Evolutionary conservation across 2,113 vertebrate genomes (phyloP).

Genomic region (Calidris pugnax): DNA sequence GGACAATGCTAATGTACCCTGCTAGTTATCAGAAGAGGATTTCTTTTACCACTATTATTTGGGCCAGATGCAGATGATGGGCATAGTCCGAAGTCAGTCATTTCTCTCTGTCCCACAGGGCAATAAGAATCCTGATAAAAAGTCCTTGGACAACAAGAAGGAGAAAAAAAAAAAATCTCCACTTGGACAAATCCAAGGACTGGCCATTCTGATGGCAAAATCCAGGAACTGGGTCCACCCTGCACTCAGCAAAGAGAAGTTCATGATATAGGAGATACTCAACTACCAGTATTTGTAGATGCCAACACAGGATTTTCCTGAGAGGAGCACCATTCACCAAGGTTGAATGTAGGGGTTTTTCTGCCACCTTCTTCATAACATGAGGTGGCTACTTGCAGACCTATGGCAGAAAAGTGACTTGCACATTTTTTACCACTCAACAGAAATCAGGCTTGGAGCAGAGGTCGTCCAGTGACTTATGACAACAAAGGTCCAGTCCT

Average conservation of each 20-base stretch:
- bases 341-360: background rate
- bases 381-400: background rate
- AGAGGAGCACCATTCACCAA: background rate
- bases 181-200: background rate
- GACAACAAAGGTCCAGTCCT: fast-evolving
- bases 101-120: background rate
- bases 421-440: background rate
- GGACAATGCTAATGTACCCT: background rate
- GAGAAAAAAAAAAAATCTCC: background rate
- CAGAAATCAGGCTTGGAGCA: background rate
- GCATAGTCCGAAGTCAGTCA: background rate
- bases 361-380: background rate
- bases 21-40: background rate
- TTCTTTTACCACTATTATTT: background rate
- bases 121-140: background rate
- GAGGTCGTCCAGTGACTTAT: background rate
- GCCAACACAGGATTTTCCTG: background rate
- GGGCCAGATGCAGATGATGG: background rate
- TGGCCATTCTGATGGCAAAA: background rate
- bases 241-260: background rate
- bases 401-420: background rate
- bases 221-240: background rate
- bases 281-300: background rate
- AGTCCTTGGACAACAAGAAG: background rate
- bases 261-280: background rate